Base-by-base conservation (phyloP, 2,113 vertebrate species). In the Serranochromis macrocephalus region DNA sequence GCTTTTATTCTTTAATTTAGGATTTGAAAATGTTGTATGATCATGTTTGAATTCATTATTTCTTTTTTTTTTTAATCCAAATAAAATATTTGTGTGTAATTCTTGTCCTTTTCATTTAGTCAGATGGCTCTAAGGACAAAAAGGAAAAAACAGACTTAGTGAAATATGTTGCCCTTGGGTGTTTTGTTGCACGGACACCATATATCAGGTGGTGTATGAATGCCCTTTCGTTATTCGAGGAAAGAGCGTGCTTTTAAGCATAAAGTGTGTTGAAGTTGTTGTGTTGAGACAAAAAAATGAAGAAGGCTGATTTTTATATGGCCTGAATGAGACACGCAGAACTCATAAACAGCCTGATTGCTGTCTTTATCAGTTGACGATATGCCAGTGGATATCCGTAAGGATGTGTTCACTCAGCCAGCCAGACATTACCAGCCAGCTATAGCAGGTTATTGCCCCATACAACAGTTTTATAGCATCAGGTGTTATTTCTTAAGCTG, bases 331-430 rank as follows among this genome's bases (percentile, higher is more conserved):
- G 82, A 92, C 38, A 38, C 80, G 6, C 58, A 83, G 89, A 78
- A 80, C 92, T 90, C 88, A 81, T 94, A 94, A 94, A 94, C 80
- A 53, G 14, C 2, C 66, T 88, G 92, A 93, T 90, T 93, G 85
- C 79, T 36, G 57, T 90, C 90, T 83, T 95, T 87, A 85, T 26
- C 86, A 90, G 89, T 75, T 80, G 88, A 90, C 89, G 89, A 93
- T 86, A 36, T 92, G 87, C 85, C 86, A 89, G 89, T 93, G 92
- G 92, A 94, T 92, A 91, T 94, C 91, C 89, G 21, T 24, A 47
- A 79, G 90, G 94, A 95, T 91, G 88, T 84, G 61, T 89, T 86
- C 68, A 82, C 83, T 90, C 61, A 87, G 71, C 80, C 66, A 85
- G 57, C 21, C 89, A 88, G 61, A 87, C 87, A 68, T 87, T 75